Conservation (phyloP, 2,888 invertebrate species). For the Tachina lurida region DNA sequence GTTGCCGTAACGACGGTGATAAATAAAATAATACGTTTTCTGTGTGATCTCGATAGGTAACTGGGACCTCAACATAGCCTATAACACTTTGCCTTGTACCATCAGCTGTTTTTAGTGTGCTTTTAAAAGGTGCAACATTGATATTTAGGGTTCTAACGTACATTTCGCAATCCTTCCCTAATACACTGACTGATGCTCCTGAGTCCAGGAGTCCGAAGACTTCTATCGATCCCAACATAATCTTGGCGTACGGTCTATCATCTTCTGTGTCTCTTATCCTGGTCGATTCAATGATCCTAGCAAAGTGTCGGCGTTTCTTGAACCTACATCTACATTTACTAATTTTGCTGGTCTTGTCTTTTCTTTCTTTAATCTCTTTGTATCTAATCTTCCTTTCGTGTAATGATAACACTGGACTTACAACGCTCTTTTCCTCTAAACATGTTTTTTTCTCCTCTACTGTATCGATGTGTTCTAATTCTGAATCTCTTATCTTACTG, state of each 20-base stretch:
- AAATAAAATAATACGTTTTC: background rate
- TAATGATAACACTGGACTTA: background rate
- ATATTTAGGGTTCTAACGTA: background rate
- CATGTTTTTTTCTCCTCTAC: background rate
- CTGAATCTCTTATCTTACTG: too few species aligned
- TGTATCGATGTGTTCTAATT: background rate
- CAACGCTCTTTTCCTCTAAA: background rate
- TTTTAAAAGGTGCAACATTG: background rate
- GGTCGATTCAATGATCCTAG: conserved; percentile 22
- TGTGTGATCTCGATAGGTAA: background rate
- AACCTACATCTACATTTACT: conserved; percentile 28
- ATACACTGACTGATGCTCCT: conserved; percentile 31
- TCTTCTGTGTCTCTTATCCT: background rate
- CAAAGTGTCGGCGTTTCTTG: conserved; percentile 15
- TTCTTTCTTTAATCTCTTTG: background rate
- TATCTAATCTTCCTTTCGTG: conserved; percentile 14
- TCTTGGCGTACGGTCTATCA: conserved; percentile 29
- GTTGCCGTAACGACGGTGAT: background rate
- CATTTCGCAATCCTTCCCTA: conserved; percentile 2
- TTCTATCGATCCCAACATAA: background rate
- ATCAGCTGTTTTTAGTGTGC: background rate
- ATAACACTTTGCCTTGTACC: background rate
- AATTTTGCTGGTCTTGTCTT: conserved; percentile 14
- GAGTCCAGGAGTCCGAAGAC: conserved; percentile 30
- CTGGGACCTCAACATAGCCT: background rate